These are phyloP conservation scores for Propithecus deckenii DNA, from an alignment of 2,797 vertebrate genomes.

Conservation along the genomic window DNA sequence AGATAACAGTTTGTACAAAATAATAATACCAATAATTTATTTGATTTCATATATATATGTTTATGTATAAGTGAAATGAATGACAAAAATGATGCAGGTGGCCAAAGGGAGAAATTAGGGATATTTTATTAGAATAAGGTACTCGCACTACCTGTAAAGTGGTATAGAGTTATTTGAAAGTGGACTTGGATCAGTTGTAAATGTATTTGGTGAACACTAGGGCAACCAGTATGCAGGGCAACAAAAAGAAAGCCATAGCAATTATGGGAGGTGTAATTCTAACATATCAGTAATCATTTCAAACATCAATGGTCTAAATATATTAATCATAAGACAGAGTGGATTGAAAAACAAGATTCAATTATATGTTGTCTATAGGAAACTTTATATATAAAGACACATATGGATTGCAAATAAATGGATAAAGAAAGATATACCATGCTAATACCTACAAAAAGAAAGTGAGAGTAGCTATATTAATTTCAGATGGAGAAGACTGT, in stretches of 20 bases:
- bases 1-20: background rate
- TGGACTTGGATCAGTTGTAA: background rate
- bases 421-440: background rate
- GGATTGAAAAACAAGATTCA: background rate
- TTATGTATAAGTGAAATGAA: background rate
- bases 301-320: background rate
- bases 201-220: background rate
- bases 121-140: background rate
- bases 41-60: background rate
- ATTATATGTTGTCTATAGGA: background rate
- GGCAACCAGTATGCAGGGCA: background rate
- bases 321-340: background rate
- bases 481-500: background rate
- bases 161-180: background rate
- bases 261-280: background rate
- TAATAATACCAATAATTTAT: background rate
- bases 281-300: background rate
- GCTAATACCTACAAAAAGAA: background rate
- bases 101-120: background rate
- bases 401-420: background rate
- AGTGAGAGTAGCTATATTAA: no score
- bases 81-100: no score
- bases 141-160: background rate
- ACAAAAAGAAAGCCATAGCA: background rate
- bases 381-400: background rate